phyloP scores from a whole-genome alignment of 1,140 invertebrate genomes.

The Phortica variegata region DNA sequence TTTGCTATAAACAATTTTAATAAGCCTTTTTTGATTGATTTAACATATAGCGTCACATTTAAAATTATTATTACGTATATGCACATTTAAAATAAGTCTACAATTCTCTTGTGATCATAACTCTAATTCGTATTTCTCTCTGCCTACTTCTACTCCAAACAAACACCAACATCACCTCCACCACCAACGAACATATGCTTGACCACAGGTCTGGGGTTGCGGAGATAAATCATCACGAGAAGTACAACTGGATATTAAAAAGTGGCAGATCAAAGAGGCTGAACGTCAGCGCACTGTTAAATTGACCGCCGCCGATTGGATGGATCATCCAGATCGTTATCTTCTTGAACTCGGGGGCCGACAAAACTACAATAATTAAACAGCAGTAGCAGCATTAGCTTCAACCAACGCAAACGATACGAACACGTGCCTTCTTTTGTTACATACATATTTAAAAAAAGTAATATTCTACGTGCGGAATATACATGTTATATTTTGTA shows the following conservation, averaged over 20 bases:
- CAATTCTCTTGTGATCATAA: slow-evolving; percentile 28
- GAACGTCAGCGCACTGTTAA: slow-evolving; percentile 80
- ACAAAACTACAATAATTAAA: slow-evolving; percentile 67
- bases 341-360: slow-evolving; percentile 82
- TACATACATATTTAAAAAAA: too few species aligned
- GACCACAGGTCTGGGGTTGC: slow-evolving; percentile 77
- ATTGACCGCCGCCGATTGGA: slow-evolving; percentile 80
- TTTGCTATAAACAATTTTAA: too few species aligned
- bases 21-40: background rate
- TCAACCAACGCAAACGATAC: too few species aligned
- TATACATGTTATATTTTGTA: too few species aligned
- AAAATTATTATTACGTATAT: slow-evolving; percentile 1
- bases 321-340: slow-evolving; percentile 86
- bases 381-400: slow-evolving; percentile 6
- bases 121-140: background rate
- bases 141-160: background rate
- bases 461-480: too few species aligned
- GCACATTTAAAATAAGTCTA: slow-evolving; percentile 38
- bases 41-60: background rate
- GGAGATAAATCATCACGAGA: slow-evolving; percentile 74
- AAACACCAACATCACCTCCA: too few species aligned
- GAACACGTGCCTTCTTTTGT: too few species aligned
- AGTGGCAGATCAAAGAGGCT: slow-evolving; percentile 85
- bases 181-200: too few species aligned
- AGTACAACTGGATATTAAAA: slow-evolving; percentile 82